Evolutionary conservation across 2,113 vertebrate genomes (phyloP), one percentile per base, ranked within the genome.

Genomic region (Cygnus atratus): DNA sequence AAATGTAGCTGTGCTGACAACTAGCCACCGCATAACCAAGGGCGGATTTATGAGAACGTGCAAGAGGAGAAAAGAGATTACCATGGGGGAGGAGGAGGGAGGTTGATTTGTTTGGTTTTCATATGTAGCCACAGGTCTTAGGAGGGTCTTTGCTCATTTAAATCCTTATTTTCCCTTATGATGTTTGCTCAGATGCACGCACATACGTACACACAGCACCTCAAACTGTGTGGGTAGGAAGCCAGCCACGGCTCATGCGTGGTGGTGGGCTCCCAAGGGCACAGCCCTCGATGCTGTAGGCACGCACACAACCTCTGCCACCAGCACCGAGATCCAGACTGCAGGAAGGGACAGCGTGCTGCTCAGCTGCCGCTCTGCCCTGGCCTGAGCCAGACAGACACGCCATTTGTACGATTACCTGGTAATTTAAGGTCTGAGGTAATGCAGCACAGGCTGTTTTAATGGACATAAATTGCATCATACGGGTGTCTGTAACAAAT

Each of bases 351-450:
- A 97, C 95, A 10, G 91, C 94, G 97, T 79, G 90, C 97, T 97
- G 73, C 88, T 97, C 73, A 98, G 96, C 74, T 96, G 97, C 74
- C 97, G 54, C 61, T 97, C 96, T 10, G 87, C 90, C 93, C 71
- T 85, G 10, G 98, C 97, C 98, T 96, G 73, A 67, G 94, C 88
- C 0, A 31, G 61, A 55, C 28, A 26, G 9, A n/a, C 46, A 72
- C 48, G 31, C 35, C 5, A 1, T 9, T 5, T 35, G 37, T 43
- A 72, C 58, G 44, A 44, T 35, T 70, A 66, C 78, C 46, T 21
- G 39, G 48, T 55, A 44, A 48, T 48, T 88, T 44, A 35, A 31
- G 43, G 44, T 7, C 76, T 8, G 19, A 46, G 41, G 6, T 29
- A 68, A 39, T 44, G 13, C 22, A 33, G 78, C 37, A n/a, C 0